Evolutionary conservation across 1,140 invertebrate species (phyloP), one percentile per base, ranked within the genome.

Genomic region (Cotesia chilonis): DNA sequence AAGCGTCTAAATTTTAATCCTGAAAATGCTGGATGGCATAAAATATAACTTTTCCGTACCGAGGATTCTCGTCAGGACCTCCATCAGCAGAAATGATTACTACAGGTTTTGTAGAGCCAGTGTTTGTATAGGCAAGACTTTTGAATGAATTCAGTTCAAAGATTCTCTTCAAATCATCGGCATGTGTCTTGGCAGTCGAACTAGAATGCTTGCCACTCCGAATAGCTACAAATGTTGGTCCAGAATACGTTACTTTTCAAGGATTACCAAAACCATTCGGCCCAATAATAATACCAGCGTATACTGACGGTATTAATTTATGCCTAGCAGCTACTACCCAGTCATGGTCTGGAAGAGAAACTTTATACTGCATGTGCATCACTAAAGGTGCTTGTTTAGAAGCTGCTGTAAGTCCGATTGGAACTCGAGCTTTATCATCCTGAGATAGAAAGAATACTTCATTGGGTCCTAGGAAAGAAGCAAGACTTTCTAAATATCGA

Each of bases 51-150:
- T 84, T 80, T 20, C 41, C 52, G 79, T 86, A 84, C 64, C 83
- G 68, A 52, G 85, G 85, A 70, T 85, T 86, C 80, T 87, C 82
- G 72, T 88, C 84, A 5, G 85, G 83, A 12, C 85, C 81, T 41
- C 83, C 80, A 76, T 87, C 83, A 71, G 72, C 72, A 57, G 82
- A 76, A 75, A 87, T 79, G n/a, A 85, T 70, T 71, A 86, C 38
- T 68, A 87, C 75, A 51, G 84, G 84, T 78, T 87, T 87, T 10
- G 78, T 41, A 54, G 59, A 20, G 38, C 77, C 78, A 38, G 77
- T 73, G 4, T 17, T 6, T 1, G 60, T 61, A 0, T 5, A 12
- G 4, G 14, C 72, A 75, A 73, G 76, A 70, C 75, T 67, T 74
- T 74, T 37, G 74, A 74, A 72, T 36, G 66, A 68, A 20, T 77